These are phyloP conservation scores for Creontiades dilutus DNA, from an alignment of 2,888 invertebrate species.

Conservation along the genomic window DNA sequence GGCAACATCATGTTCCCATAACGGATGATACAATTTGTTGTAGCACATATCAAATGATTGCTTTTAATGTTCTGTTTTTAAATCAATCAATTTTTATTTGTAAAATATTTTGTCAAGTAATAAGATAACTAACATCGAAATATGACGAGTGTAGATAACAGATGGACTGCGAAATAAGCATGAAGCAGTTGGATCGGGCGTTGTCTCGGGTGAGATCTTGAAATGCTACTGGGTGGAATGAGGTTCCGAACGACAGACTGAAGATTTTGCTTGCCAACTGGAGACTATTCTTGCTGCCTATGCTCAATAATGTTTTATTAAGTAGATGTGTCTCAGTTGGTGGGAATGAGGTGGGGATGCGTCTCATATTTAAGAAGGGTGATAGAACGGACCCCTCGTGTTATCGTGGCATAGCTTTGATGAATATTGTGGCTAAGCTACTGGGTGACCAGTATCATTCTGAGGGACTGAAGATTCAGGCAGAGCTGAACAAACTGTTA, in stretches of 20 bases:
- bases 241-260: conserved; percentile 32
- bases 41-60: too few relatives aligned
- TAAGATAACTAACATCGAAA: too few relatives aligned
- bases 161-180: background rate
- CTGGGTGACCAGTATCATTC: background rate
- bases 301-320: background rate
- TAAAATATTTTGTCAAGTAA: too few relatives aligned
- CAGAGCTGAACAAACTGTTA: background rate
- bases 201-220: background rate
- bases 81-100: too few relatives aligned
- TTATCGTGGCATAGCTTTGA: conserved; percentile 25
- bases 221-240: background rate
- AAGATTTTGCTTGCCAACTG: conserved; percentile 13
- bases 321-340: background rate
- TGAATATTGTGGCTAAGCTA: conserved; percentile 20
- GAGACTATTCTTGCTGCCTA: background rate
- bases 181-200: background rate
- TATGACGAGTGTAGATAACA: too few relatives aligned
- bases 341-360: background rate
- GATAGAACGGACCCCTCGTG: background rate
- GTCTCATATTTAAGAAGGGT: background rate
- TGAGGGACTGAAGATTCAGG: background rate
- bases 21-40: too few relatives aligned
- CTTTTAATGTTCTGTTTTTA: too few relatives aligned
- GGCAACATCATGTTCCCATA: too few relatives aligned